Percentiles rank a stretch among this genome's conserved stretches.
Conservation (phyloP, 1,140 invertebrate genomes). For the Odontomachus brunneus region DNA sequence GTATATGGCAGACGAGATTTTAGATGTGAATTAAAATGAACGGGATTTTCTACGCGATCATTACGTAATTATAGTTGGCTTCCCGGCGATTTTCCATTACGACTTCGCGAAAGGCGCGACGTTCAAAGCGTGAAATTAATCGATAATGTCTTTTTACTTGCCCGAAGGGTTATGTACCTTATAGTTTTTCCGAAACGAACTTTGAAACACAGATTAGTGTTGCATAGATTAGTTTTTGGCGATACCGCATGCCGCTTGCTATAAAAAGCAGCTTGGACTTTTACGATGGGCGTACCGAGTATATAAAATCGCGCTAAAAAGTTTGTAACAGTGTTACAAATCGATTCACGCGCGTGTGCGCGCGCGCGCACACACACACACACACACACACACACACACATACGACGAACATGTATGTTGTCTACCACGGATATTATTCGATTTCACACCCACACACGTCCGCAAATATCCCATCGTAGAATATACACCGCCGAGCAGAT, state of each 20-base stretch:
- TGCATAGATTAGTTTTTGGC: conserved; percentile 37
- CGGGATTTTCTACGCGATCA: too few species aligned
- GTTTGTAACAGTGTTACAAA: conserved; percentile 27
- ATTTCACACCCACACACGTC: conserved; percentile 14
- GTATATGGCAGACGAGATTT: too few species aligned
- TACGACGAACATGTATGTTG: too few species aligned
- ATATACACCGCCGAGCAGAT: conserved; percentile 24
- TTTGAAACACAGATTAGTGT: conserved; percentile 32
- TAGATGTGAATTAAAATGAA: too few species aligned
- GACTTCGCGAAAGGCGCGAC: background rate
- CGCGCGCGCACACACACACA: too few species aligned
- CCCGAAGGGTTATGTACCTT: background rate
- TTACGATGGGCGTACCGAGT: background rate
- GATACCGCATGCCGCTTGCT: background rate
- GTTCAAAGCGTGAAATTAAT: conserved; percentile 6
- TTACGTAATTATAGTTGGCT: background rate
- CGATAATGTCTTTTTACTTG: conserved; percentile 9
- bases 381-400: too few species aligned
- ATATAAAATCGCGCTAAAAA: conserved; percentile 16
- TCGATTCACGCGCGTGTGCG: conserved; percentile 28
- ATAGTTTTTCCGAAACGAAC: background rate
- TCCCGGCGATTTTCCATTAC: background rate
- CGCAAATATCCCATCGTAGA: conserved; percentile 33
- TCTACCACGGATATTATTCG: conserved; percentile 28
- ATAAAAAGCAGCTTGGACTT: conserved; percentile 16